Evolutionary conservation across 2,113 vertebrate species (phyloP).

Genomic region (Sapayoa aenigma): DNA sequence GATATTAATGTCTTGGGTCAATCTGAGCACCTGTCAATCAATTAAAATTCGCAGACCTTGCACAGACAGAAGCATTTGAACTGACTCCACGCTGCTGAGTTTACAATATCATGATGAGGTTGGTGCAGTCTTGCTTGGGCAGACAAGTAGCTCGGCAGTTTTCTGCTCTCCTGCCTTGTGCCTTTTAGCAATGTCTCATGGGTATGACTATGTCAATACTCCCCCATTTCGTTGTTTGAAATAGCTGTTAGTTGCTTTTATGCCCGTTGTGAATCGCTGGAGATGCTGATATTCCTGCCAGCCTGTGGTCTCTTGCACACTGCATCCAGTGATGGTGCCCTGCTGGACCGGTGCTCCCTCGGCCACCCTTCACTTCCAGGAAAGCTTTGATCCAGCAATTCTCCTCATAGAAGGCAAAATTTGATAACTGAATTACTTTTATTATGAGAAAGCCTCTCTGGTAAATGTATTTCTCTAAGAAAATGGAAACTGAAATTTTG

Average conservation of each 20-base stretch:
- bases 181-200: not conserved
- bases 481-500: not conserved
- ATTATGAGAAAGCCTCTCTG: not conserved
- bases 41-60: not conserved
- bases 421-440: not conserved
- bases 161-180: not conserved
- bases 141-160: not conserved
- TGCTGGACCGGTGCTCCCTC: not conserved
- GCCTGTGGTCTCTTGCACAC: not conserved
- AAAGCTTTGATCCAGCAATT: not conserved
- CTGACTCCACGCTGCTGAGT: not conserved
- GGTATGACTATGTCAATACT: not conserved
- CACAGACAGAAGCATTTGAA: not conserved
- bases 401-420: not conserved
- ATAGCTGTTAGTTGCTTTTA: not conserved
- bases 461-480: not conserved
- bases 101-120: not conserved
- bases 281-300: not conserved
- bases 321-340: rapidly evolving
- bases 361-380: not conserved
- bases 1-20: not conserved
- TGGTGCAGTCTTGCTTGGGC: not conserved
- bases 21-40: not conserved
- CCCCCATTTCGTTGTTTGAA: not conserved
- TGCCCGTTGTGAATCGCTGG: not conserved